Conservation (phyloP, 1,140 invertebrate species). For the Ooceraea biroi region DNA sequence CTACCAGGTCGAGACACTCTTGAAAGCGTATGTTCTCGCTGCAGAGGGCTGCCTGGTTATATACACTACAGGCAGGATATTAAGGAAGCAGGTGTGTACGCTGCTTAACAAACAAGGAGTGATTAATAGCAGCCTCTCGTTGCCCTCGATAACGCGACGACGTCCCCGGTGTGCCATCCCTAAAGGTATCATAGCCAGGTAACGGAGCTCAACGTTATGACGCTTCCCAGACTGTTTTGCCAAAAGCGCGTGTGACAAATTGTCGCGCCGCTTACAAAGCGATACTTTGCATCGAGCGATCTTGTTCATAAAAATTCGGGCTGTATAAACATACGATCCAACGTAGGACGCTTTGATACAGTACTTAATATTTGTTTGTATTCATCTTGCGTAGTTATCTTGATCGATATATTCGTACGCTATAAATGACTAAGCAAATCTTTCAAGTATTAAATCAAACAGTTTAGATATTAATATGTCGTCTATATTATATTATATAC, state of each 20-base stretch:
- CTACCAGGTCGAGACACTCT: conserved; percentile 35
- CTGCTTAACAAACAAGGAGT: conserved; percentile 85
- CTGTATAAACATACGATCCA: conserved; percentile 48
- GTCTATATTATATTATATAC: background rate
- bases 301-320: conserved; percentile 51
- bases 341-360: conserved; percentile 38
- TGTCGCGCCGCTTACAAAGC: conserved; percentile 55
- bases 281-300: conserved; percentile 33
- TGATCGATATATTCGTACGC: conserved; percentile 7
- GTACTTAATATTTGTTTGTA: too few relatives aligned
- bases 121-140: conserved; percentile 82
- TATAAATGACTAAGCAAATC: background rate
- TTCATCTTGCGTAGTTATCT: conserved; percentile 40
- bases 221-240: conserved; percentile 59
- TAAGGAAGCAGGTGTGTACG: conserved; percentile 82
- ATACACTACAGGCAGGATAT: conserved; percentile 78
- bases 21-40: conserved; percentile 52
- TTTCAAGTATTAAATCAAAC: too few relatives aligned
- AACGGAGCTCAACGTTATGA: conserved; percentile 59
- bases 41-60: conserved; percentile 49
- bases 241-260: conserved; percentile 59
- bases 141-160: conserved; percentile 80
- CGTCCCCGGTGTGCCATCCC: conserved; percentile 66
- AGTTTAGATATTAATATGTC: conserved; percentile 1
- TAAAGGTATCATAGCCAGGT: conserved; percentile 59